Evolutionary conservation across 2,113 vertebrate species (phyloP), one percentile per base, ranked within the genome.

Genomic region (Ia io): DNA sequence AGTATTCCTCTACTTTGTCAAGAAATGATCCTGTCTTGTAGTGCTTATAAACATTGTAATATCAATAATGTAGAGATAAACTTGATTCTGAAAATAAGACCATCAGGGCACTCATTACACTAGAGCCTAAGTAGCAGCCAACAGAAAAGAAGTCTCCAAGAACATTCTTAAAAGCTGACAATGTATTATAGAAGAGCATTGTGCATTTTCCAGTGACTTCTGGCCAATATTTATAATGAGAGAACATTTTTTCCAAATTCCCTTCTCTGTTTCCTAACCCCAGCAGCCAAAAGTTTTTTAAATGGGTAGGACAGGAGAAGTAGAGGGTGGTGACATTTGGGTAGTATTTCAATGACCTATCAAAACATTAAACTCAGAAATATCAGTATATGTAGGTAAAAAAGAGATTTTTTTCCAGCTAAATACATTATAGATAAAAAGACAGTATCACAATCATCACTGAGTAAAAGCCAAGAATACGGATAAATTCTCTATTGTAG

Each of bases 221-320:
- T 65, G 63, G 49, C 22, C n/a, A 79, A 47, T 40, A 82, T 35
- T 44, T 69, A 67, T 3, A 82, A 82, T 18, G 28, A 89, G 88
- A 96, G 49, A 12, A 70, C 76, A 90, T 22, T 25, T 61, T 32
- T 88, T 85, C 32, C 71, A 90, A 67, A 93, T 76, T 88, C 25
- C 65, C 13, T 76, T 88, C 35, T 49, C 85, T 53, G 82, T 83
- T 92, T 84, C 90, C 70, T 84, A 96, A 90, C 47, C 35, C 6
- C 32, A 92, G 71, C 1, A 88, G 30, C 16, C 67, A 70, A 14
- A 59, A 10, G 35, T 22, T 76, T 65, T 94, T 35, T 30, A n/a
- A 85, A 49, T 77, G 17, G 6, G 18, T 3, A 1, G 7, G 37
- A 22, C 32, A 25, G 42, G 87, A 59, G 28, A 65, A 47, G 28